Conservation (phyloP, 2,797 vertebrate species). For the Hybognathus amarus region DNA sequence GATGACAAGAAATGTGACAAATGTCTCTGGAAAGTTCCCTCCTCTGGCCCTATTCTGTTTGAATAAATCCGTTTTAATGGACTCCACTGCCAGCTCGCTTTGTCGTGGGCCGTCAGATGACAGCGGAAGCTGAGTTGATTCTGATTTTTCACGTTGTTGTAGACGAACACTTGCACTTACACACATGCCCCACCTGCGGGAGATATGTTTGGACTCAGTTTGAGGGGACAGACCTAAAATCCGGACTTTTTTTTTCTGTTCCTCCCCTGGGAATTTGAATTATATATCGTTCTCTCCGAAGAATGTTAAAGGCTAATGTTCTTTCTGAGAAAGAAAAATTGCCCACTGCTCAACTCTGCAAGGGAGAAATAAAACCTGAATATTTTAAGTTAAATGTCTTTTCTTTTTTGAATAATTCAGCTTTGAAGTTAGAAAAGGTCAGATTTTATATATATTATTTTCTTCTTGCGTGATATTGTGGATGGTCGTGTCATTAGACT, state of each 20-base stretch:
- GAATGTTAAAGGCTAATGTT: slow-evolving; percentile 68
- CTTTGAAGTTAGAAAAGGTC: slow-evolving; percentile 63
- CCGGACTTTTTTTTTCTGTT: neutral
- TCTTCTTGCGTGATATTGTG: slow-evolving; percentile 2
- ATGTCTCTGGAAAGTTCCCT: slow-evolving; percentile 67
- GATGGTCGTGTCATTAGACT: neutral
- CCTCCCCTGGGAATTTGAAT: slow-evolving; percentile 56
- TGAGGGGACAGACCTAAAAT: slow-evolving; percentile 17
- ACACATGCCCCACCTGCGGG: neutral
- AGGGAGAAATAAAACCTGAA: slow-evolving; percentile 36
- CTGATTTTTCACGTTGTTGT: slow-evolving; percentile 19
- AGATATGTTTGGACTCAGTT: slow-evolving; percentile 1
- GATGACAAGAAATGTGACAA: slow-evolving; percentile 71
- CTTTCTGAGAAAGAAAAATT: slow-evolving; percentile 62
- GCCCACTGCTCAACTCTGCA: slow-evolving; percentile 40
- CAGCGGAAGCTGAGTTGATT: slow-evolving; percentile 8
- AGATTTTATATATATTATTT: slow-evolving; percentile 7
- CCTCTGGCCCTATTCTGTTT: slow-evolving; percentile 64
- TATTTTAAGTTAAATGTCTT: slow-evolving; percentile 46
- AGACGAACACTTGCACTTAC: neutral
- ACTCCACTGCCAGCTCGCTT: slow-evolving; percentile 37
- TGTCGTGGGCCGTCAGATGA: slow-evolving; percentile 5
- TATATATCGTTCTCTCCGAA: slow-evolving; percentile 61
- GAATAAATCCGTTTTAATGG: slow-evolving; percentile 72
- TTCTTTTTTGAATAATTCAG: slow-evolving; percentile 51